These are phyloP conservation scores for Drosophila quinaria DNA, from an alignment of 2,888 invertebrate genomes.

Conservation along the genomic window DNA sequence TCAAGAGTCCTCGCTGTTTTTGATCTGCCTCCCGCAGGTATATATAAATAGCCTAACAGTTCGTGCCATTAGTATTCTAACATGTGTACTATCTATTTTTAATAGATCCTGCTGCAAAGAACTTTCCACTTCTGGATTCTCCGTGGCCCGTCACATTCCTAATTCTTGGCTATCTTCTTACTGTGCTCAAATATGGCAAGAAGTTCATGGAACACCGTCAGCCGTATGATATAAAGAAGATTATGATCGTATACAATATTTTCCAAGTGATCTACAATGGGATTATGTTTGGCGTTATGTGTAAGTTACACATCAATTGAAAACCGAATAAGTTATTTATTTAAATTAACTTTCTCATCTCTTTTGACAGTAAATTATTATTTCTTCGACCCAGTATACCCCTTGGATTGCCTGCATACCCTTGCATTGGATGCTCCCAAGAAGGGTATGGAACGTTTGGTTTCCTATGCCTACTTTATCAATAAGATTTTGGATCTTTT, in stretches of 20 bases:
- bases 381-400: not conserved
- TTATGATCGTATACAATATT: slow-evolving; percentile 9
- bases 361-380: slow-evolving; percentile 4
- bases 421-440: not conserved
- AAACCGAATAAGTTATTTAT: too few species aligned
- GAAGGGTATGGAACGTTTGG: slow-evolving; percentile 3
- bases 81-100: not conserved
- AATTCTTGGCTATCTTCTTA: not conserved
- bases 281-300: not conserved
- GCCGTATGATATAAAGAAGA: slow-evolving; percentile 10
- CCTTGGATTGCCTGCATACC: slow-evolving; percentile 9
- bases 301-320: not conserved
- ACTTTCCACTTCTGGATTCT: slow-evolving; percentile 4
- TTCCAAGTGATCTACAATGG: slow-evolving; percentile 22
- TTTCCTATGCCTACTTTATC: slow-evolving; percentile 11
- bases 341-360: too few species aligned
- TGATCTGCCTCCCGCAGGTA: slow-evolving; percentile 9
- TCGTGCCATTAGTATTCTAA: not conserved
- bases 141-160: slow-evolving; percentile 4
- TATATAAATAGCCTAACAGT: not conserved
- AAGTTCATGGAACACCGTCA: slow-evolving; percentile 17
- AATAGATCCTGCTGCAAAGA: slow-evolving; percentile 13
- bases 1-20: not conserved
- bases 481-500: slow-evolving; percentile 29
- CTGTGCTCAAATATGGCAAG: slow-evolving; percentile 19